phyloP scores from a whole-genome alignment of 2,797 vertebrate genomes.

The Lerista edwardsae region DNA sequence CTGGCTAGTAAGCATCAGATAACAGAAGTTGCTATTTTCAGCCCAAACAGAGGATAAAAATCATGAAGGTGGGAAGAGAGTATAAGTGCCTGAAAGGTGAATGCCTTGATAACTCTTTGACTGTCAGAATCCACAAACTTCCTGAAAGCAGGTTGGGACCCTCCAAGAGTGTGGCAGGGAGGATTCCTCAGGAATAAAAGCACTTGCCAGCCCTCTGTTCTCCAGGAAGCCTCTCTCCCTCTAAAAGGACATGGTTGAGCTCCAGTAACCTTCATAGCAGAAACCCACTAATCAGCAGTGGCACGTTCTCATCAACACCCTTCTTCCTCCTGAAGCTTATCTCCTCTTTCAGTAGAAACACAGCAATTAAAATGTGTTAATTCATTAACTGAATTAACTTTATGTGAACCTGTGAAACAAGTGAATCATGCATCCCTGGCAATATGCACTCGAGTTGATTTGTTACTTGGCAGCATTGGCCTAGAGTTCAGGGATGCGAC shows the following conservation, averaged over 20 bases:
- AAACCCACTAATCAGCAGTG: background rate
- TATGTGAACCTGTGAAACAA: constrained; percentile 3
- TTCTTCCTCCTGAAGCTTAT: background rate
- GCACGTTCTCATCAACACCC: background rate
- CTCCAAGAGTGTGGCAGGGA: background rate
- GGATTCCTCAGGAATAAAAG: background rate
- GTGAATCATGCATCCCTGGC: constrained; percentile 4
- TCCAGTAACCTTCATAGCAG: background rate
- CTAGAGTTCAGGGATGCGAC: background rate
- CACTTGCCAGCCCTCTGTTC: background rate
- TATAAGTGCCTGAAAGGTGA: no score
- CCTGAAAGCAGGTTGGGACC: background rate
- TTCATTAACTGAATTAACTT: background rate
- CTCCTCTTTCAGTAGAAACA: background rate
- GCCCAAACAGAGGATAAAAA: background rate
- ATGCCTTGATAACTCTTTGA: background rate
- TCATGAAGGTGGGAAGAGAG: background rate
- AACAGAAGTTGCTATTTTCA: background rate
- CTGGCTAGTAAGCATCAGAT: background rate
- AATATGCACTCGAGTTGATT: background rate
- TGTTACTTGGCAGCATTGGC: background rate
- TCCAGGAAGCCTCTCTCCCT: background rate
- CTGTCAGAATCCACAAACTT: background rate
- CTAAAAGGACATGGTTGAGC: background rate
- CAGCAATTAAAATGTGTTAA: background rate